These are phyloP conservation scores for Lithophane leautieri DNA, from an alignment of 2,888 invertebrate species.

Conservation along the genomic window DNA sequence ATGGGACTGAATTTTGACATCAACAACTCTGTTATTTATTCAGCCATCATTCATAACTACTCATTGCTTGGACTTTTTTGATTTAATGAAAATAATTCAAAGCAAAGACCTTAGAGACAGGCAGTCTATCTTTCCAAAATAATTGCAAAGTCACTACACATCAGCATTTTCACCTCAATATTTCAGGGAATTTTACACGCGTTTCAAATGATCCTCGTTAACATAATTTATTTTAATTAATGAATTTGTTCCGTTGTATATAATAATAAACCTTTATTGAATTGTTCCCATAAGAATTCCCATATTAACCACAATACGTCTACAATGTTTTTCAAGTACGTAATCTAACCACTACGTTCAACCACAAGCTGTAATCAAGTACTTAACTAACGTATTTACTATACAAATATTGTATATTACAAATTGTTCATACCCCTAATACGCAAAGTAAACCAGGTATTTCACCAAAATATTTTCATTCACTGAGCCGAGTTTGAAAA, in stretches of 20 bases:
- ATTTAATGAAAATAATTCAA: conserved; percentile 1
- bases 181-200: conserved; percentile 17
- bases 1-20: neutral
- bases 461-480: neutral
- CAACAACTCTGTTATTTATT: conserved; percentile 9
- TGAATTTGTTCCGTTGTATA: conserved; percentile 3
- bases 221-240: neutral
- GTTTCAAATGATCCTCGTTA: neutral
- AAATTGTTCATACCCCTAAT: conserved; percentile 8
- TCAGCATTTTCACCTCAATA: conserved; percentile 23
- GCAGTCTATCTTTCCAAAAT: neutral
- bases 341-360: conserved; percentile 17
- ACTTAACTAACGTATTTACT: conserved; percentile 8
- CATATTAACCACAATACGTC: conserved; percentile 36
- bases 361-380: conserved; percentile 24
- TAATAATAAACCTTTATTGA: conserved; percentile 6
- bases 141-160: conserved; percentile 12
- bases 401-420: neutral
- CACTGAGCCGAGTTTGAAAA: neutral
- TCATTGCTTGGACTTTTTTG: neutral
- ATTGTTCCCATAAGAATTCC: conserved; percentile 18
- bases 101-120: neutral
- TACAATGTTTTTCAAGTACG: conserved; percentile 33
- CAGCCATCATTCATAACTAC: neutral
- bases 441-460: neutral